Evolutionary conservation across 1,140 invertebrate species (phyloP).

Genomic region (Nylanderia fulva): DNA sequence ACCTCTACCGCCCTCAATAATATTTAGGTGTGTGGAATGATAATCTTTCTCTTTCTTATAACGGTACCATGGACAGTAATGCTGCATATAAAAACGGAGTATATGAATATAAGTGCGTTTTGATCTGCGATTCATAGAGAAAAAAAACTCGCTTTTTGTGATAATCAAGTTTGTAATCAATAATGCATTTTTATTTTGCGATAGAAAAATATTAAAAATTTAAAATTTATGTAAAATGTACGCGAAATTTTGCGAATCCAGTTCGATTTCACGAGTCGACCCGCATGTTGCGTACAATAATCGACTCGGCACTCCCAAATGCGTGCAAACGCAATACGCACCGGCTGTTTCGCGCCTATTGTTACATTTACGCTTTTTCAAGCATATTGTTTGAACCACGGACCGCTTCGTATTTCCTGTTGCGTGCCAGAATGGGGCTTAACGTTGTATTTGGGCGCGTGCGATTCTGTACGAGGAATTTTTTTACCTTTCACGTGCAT

Average conservation of each 20-base stretch:
- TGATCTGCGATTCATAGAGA: not conserved
- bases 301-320: slow-evolving; percentile 55
- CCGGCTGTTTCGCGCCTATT: slow-evolving; percentile 59
- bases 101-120: not conserved
- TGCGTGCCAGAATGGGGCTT: slow-evolving; percentile 65
- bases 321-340: slow-evolving; percentile 58
- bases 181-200: not conserved
- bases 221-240: not conserved
- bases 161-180: not conserved
- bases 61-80: slow-evolving; percentile 40
- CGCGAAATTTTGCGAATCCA: not conserved
- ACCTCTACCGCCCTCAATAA: slow-evolving; percentile 46
- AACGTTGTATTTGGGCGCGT: slow-evolving; percentile 66
- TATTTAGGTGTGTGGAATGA: slow-evolving; percentile 69
- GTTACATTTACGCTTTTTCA: slow-evolving; percentile 60
- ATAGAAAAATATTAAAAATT: not conserved
- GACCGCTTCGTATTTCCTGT: slow-evolving; percentile 67
- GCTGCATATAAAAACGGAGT: not conserved
- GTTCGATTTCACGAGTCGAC: slow-evolving; percentile 47
- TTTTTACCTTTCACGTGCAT: slow-evolving; percentile 57
- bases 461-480: slow-evolving; percentile 59
- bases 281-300: slow-evolving; percentile 33
- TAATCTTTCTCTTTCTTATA: slow-evolving; percentile 51
- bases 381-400: slow-evolving; percentile 62
- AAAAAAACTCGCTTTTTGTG: not conserved